Evolutionary conservation across 2,113 vertebrate genomes (phyloP), one percentile per base, ranked within the genome.

Genomic region (Pygoscelis antarcticus): DNA sequence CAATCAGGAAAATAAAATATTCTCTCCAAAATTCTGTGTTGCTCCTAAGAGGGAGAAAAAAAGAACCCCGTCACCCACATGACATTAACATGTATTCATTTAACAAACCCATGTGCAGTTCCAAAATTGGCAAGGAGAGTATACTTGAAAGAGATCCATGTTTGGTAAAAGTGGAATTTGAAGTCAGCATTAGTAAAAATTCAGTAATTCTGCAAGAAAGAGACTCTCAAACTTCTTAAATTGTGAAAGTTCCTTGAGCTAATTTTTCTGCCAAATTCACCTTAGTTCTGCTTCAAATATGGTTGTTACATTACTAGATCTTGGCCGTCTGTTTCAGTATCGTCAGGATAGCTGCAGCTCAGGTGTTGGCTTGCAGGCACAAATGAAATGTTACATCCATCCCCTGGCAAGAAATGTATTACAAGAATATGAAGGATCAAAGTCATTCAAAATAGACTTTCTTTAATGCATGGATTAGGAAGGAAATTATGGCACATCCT

Each of bases 341-440:
- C 27, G 36, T 7, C 11, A 26, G 18, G 15, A 20, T 23, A 87
- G 27, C 22, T 54, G 26, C 44, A 55, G 21, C 17, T 87, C 49
- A 60, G 27, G 20, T 78, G 22, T 8, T 42, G 51, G 26, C 13
- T 47, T 4, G 0, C 4, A 4, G 55, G 34, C 9, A 2, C 10
- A 16, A 9, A 36, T 8, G 51, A 75, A 88, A 83, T 27, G 5
- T 8, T 76, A 40, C 7, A 44, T 23, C 20, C 25, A 47, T 29
- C 6, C 13, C 6, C 21, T 7, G 8, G 15, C 20, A 65, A 78
- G 51, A 54, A 57, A 47, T 2, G 2, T 10, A 2, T 17, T 14
- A 34, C 7, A 47, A 49, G 94, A 80, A n/a, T 11, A 27, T 6
- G 42, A n/a, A 80, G 74, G 8, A 18, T 36, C 20, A 44, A 83